Base-by-base conservation (phyloP, 2,113 vertebrate genomes). In the Odontophorus gujanensis region DNA sequence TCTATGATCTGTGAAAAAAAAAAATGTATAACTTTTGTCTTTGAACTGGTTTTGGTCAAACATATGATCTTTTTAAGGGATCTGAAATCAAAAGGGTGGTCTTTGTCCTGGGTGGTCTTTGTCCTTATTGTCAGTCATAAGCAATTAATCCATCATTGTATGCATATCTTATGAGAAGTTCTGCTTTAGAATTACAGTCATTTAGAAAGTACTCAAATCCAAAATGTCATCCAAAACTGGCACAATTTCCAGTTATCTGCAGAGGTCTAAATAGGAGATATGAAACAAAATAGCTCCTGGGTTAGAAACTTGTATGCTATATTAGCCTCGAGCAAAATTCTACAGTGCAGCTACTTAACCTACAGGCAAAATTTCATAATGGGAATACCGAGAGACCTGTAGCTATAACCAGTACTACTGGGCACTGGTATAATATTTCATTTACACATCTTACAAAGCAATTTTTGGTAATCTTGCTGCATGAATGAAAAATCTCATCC, bases 321-420 rank as follows among this genome's bases (percentile, higher is more conserved):
- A 89, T 87, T 95, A 91, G 87, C 83, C 83, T 80, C 68, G 9
- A 97, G 89, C 74, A 93, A 96, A 97, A 90, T 88, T 97, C 95
- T 81, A 89, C 32, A 72, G 16, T 67, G 59, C 81, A 59, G 42
- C 40, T 96, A 80, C 82, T 94, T 96, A 89, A 94, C 77, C 91
- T 87, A 87, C 51, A 93, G 84, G 88, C 57, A 81, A 92, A 83
- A 58, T 69, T 79, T 93, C 80, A 53, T 92, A 89, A 76, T 47
- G 74, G 74, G 75, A 95, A 78, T 71, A 81, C 28, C 81, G 47
- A 84, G 74, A 92, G 63, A 88, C 30, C 48, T 87, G 69, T 94
- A 73, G 91, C 78, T 90, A 38, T 38, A 91, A 69, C 83, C 85
- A 86, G 65, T 86, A 51, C 45, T 88, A 91, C 75, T 89, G 65